phyloP scores from a whole-genome alignment of 2,113 vertebrate species.

The Eulacestoma nigropectus region DNA sequence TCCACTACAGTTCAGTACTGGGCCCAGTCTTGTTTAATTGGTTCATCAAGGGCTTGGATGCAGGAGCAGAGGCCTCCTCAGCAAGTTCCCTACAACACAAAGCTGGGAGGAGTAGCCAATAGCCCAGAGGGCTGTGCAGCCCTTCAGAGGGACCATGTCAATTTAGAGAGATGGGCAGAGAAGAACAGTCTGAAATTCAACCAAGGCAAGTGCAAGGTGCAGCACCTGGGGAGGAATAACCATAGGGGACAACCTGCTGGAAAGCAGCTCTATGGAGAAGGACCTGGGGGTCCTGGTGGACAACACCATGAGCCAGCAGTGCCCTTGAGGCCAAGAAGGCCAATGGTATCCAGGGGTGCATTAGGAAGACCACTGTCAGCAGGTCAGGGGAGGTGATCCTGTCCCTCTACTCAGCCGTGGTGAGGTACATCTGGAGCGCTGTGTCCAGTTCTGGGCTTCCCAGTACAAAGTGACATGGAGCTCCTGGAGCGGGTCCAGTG shows the following conservation, averaged over 20 bases:
- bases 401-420: not conserved
- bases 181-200: not conserved
- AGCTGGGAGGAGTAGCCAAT: accelerated
- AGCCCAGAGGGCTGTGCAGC: not conserved
- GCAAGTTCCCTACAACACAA: not conserved
- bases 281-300: not conserved
- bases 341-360: not conserved
- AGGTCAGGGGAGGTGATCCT: not conserved
- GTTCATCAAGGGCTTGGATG: not conserved
- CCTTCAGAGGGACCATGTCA: not conserved
- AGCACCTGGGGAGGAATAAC: not conserved
- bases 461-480: not conserved
- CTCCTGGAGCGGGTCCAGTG: accelerated
- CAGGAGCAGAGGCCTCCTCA: not conserved
- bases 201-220: not conserved
- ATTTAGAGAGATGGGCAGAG: not conserved
- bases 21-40: not conserved
- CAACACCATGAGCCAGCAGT: not conserved
- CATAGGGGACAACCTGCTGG: not conserved
- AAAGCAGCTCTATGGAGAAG: not conserved
- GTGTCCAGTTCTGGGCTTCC: not conserved
- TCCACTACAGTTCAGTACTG: not conserved
- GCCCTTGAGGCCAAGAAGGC: too few species aligned
- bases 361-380: not conserved
- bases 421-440: not conserved